phyloP scores from a whole-genome alignment of 2,113 vertebrate species.

The Thamnaconus septentrionalis region DNA sequence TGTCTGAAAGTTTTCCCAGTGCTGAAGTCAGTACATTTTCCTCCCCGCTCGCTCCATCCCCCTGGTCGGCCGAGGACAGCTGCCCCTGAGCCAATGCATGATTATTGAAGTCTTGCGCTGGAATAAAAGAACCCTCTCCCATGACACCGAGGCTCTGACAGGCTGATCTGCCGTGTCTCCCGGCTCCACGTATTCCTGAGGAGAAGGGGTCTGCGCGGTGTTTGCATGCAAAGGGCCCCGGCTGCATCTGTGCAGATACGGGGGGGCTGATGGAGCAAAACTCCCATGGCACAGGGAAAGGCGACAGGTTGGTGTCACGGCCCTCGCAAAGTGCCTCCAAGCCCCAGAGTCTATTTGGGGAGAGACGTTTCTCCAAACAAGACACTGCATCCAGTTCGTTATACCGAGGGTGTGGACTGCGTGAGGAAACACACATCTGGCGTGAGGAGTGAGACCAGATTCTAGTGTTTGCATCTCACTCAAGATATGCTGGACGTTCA shows the following conservation, averaged over 20 bases:
- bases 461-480: conserved; percentile 61
- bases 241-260: conserved; percentile 41
- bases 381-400: conserved; percentile 63
- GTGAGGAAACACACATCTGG: conserved; percentile 64
- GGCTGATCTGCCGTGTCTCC: conserved; percentile 27
- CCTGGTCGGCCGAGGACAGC: conserved; percentile 47
- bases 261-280: conserved; percentile 41
- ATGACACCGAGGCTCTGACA: conserved; percentile 40
- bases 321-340: conserved; percentile 54
- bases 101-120: conserved; percentile 55
- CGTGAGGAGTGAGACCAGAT: conserved; percentile 51
- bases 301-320: conserved; percentile 59
- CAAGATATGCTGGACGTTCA: conserved; percentile 54
- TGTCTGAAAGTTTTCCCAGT: conserved; percentile 69
- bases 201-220: conserved; percentile 41
- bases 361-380: conserved; percentile 66
- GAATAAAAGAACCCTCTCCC: conserved; percentile 43
- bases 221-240: conserved; percentile 42
- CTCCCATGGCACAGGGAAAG: conserved; percentile 57
- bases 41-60: conserved; percentile 51
- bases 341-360: conserved; percentile 65
- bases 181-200: conserved; percentile 18
- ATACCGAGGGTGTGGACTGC: conserved; percentile 65
- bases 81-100: conserved; percentile 61
- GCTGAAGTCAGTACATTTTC: conserved; percentile 70